Conservation (phyloP, 2,797 vertebrate species). For the Apogon talboti region DNA sequence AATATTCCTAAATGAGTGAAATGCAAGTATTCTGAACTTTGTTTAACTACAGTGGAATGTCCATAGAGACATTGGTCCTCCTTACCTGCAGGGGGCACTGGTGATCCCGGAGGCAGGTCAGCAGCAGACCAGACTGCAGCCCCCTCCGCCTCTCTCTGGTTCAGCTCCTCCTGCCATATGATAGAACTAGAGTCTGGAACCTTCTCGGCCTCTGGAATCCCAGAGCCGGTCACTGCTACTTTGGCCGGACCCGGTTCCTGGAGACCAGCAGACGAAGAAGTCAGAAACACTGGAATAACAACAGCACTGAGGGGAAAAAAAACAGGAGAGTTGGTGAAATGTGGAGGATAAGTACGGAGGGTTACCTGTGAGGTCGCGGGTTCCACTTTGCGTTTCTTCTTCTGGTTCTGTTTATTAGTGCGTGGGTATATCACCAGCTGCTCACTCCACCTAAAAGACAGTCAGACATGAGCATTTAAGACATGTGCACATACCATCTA, state of each 20-base stretch:
- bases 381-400: constrained; percentile 89
- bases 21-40: too few relatives aligned
- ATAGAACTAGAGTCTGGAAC: constrained; percentile 87
- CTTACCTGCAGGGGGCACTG: constrained; percentile 73
- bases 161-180: constrained; percentile 88
- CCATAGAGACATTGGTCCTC: constrained; percentile 14
- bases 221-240: constrained; percentile 85
- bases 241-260: constrained; percentile 88
- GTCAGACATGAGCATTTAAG: background rate
- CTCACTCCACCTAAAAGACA: constrained; percentile 82
- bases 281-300: background rate
- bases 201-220: constrained; percentile 85
- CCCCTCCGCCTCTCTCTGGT: constrained; percentile 83
- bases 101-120: constrained; percentile 77
- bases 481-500: background rate
- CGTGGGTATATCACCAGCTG: constrained; percentile 86
- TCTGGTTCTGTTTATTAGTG: constrained; percentile 90
- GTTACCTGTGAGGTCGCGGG: constrained; percentile 84
- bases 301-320: background rate
- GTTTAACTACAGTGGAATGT: background rate
- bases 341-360: background rate
- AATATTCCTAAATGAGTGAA: too few relatives aligned
- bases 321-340: background rate
- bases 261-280: background rate
- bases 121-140: constrained; percentile 76